Base-by-base conservation (phyloP, 2,888 invertebrate genomes). In the Leucophora obtusa region DNA sequence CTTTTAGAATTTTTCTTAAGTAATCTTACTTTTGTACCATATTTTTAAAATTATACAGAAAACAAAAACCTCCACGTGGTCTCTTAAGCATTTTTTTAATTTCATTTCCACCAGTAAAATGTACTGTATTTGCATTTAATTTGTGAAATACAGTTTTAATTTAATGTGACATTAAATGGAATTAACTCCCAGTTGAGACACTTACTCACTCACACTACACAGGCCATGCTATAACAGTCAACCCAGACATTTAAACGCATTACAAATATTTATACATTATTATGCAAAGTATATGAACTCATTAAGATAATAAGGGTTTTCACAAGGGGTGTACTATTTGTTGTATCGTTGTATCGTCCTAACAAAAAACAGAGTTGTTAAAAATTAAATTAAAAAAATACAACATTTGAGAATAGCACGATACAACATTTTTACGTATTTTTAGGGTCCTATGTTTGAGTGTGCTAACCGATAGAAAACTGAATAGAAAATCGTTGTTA, bases 241-340 rank as follows among this genome's bases (percentile, higher is more conserved):
- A 11, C 33, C 6, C 62, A 56, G 56, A 70, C 47, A 69, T 62
- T 47, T n/a, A n/a, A 47, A 38, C 38, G 43, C 43, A 47, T 47
- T n/a, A 47, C 43, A 47, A 3, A 47, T 28, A 28, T 47, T 47
- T 47, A 47, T 47, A 47, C 43, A 58, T 71, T 75, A 68, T 71
- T 71, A 72, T 75, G 68, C 60, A 74, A 75, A 79, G 70, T 53
- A 63, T 68, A 76, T 51, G 43, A 72, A 80, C 68, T 80, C 80
- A 72, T 80, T 80, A 80, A 69, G 76, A 80, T 76, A 80, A 80
- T n/a, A n/a, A n/a, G n/a, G n/a, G n/a, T n/a, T n/a, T n/a, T n/a
- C n/a, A n/a, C n/a, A n/a, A n/a, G n/a, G n/a, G n/a, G n/a, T n/a
- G n/a, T n/a, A n/a, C n/a, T n/a, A n/a, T n/a, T n/a, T n/a, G n/a